Percentiles rank a stretch among this genome's conserved stretches.
Conservation (phyloP, 2,888 invertebrate genomes). For the Drosophila percnosoma region DNA sequence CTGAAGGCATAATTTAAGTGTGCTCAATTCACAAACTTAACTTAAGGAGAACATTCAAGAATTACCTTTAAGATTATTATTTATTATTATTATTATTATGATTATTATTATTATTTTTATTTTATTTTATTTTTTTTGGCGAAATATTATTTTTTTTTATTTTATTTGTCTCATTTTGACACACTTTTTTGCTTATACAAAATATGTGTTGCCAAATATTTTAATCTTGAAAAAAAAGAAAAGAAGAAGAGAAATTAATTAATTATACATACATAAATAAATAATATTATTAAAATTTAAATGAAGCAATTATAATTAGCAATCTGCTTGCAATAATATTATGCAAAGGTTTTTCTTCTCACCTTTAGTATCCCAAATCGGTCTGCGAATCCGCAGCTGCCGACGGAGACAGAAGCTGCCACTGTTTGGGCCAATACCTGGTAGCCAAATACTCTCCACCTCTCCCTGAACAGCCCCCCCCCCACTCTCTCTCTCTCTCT, state of each 20-base stretch:
- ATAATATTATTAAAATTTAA: background rate
- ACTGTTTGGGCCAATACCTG: constrained; percentile 21
- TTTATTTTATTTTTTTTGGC: no score
- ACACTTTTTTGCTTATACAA: background rate
- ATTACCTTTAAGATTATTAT: no score
- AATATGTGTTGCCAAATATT: background rate
- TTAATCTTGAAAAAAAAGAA: no score
- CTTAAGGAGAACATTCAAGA: background rate
- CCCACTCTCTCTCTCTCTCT: background rate
- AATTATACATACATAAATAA: background rate
- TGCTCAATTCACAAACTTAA: background rate
- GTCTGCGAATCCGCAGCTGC: constrained; percentile 16
- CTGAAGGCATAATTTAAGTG: background rate
- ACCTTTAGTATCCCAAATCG: background rate
- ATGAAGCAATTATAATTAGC: background rate
- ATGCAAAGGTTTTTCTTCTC: background rate
- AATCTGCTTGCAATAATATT: background rate
- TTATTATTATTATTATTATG: no score
- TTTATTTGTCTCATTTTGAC: background rate
- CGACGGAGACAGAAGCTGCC: constrained; percentile 36
- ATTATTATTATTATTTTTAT: no score
- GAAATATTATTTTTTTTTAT: background rate
- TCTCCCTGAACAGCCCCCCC: background rate
- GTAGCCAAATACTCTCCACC: background rate
- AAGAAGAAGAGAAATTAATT: no score